Conservation (phyloP, 2,113 vertebrate species). For the Antennarius striatus region DNA sequence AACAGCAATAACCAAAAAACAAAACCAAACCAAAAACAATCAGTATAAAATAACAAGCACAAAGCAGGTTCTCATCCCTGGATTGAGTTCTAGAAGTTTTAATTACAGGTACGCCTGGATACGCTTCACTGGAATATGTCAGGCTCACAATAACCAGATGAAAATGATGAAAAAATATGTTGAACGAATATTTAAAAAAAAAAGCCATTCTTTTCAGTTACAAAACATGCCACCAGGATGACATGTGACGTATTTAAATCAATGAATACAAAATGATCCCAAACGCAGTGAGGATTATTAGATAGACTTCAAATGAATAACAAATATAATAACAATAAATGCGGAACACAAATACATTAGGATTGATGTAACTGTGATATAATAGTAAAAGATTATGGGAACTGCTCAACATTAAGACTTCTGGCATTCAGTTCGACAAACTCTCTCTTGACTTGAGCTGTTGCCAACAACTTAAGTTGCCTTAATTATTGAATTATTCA, state of each 20-base stretch:
- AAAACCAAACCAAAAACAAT: too few species aligned
- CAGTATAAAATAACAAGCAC: too few species aligned
- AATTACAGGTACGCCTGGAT: constrained; percentile 28
- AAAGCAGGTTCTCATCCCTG: constrained; percentile 1
- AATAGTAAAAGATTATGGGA: constrained; percentile 10
- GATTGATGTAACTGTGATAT: constrained; percentile 6
- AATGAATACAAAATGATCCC: not conserved
- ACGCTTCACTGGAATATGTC: constrained; percentile 7
- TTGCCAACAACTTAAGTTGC: constrained; percentile 23
- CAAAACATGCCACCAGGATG: not conserved
- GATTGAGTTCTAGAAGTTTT: constrained; percentile 1
- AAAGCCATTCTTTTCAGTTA: not conserved
- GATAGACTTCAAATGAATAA: not conserved
- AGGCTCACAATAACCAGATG: not conserved
- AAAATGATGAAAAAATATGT: not conserved
- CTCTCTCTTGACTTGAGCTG: constrained; percentile 14
- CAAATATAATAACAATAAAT: too few species aligned
- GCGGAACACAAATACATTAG: too few species aligned
- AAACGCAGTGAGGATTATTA: not conserved
- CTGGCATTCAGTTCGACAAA: constrained; percentile 9
- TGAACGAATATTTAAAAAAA: constrained; percentile 1
- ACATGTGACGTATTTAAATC: not conserved
- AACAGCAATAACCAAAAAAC: too few species aligned
- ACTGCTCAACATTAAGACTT: constrained; percentile 10
- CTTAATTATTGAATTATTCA: constrained; percentile 52